Percentiles rank a stretch among this genome's conserved stretches.
Conservation (phyloP, 2,797 vertebrate genomes). For the Silurus aristotelis region DNA sequence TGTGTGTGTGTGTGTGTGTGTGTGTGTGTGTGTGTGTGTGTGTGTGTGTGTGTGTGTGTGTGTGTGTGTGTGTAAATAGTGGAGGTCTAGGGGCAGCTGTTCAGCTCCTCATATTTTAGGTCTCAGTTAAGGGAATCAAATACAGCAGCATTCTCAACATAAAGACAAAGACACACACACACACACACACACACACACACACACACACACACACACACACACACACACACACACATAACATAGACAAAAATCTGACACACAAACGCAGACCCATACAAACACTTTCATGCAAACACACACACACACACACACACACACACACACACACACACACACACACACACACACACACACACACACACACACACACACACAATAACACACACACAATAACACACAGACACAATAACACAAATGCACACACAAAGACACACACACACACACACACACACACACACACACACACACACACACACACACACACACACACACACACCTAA, state of each 20-base stretch:
- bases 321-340: background rate
- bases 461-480: background rate
- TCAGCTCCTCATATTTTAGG: background rate
- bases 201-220: too few relatives aligned
- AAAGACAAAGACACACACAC: too few relatives aligned
- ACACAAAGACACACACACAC: too few relatives aligned
- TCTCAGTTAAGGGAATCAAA: background rate
- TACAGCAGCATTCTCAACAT: background rate
- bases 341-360: constrained; percentile 2
- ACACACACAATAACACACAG: too few relatives aligned
- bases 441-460: background rate
- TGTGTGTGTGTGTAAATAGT: background rate
- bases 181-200: too few relatives aligned
- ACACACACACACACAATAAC: background rate
- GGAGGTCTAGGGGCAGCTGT: background rate
- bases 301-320: background rate
- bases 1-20: background rate
- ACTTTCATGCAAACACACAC: too few relatives aligned
- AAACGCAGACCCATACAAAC: too few relatives aligned
- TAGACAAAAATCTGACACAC: too few relatives aligned
- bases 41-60: constrained; percentile 8
- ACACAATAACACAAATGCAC: too few relatives aligned
- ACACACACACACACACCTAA: background rate
- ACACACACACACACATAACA: too few relatives aligned
- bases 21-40: constrained; percentile 4